A percentile compares a stretch with the other conserved stretches of the same genome.
Conservation (phyloP, 2,113 vertebrate genomes). For the Mellivora capensis region DNA sequence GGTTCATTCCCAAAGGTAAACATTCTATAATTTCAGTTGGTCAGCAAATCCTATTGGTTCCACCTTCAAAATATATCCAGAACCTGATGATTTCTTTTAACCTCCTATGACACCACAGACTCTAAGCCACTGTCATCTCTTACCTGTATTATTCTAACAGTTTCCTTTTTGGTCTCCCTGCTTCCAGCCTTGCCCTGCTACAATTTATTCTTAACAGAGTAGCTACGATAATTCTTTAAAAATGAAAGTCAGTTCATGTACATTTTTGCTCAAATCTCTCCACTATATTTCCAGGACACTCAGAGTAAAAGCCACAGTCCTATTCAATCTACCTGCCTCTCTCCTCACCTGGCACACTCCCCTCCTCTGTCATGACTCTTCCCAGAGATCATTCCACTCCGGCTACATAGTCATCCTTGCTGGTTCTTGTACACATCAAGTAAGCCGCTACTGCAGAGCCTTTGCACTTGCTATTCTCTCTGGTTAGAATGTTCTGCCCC, state of each 20-base stretch:
- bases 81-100: not conserved
- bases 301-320: not conserved
- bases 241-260: not conserved
- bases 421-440: not conserved
- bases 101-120: not conserved
- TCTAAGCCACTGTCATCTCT: not conserved
- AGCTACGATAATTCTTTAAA: not conserved
- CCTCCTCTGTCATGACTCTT: not conserved
- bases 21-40: not conserved
- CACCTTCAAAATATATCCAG: not conserved
- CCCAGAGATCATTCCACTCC: not conserved
- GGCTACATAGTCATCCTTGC: not conserved
- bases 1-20: not conserved
- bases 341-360: not conserved
- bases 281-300: not conserved
- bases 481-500: not conserved
- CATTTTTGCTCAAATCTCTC: not conserved
- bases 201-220: not conserved
- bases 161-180: not conserved
- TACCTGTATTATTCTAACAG: not conserved
- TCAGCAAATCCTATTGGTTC: not conserved
- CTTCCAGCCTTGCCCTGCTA: not conserved
- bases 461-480: not conserved
- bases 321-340: not conserved
- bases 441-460: not conserved